A percentile compares a stretch with the other conserved stretches of the same genome.
phyloP scores from a whole-genome alignment of 1,140 invertebrate genomes.

The Mercenaria mercenaria region DNA sequence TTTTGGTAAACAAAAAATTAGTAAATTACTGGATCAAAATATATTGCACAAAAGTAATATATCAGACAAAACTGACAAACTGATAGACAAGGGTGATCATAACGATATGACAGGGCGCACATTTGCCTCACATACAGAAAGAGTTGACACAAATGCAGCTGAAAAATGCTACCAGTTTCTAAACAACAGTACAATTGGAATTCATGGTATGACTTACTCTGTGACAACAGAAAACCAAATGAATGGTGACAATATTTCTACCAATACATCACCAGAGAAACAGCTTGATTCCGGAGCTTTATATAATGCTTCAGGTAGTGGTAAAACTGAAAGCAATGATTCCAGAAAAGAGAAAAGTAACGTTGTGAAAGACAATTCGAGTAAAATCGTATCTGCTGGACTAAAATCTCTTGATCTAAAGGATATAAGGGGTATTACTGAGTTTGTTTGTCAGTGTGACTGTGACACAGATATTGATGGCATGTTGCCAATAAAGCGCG shows the following conservation, averaged over 20 bases:
- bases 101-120: not conserved
- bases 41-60: too few species aligned
- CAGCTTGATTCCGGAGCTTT: not conserved
- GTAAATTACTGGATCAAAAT: too few species aligned
- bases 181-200: conserved; percentile 18
- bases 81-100: not conserved
- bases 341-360: conserved; percentile 1
- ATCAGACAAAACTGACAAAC: not conserved
- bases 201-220: conserved; percentile 33
- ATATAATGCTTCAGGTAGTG: too few species aligned
- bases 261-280: not conserved
- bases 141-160: not conserved
- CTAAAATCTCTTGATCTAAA: not conserved
- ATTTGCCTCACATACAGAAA: not conserved
- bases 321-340: not conserved
- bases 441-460: conserved; percentile 47
- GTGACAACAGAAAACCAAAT: not conserved
- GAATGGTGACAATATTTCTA: not conserved
- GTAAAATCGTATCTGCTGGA: not conserved
- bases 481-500: conserved; percentile 6
- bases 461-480: conserved; percentile 36
- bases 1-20: not conserved
- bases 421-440: conserved; percentile 55
- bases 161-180: conserved; percentile 26
- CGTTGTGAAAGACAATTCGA: conserved; percentile 5